phyloP scores from a whole-genome alignment of 2,797 vertebrate genomes.

The Mus spretus region DNA sequence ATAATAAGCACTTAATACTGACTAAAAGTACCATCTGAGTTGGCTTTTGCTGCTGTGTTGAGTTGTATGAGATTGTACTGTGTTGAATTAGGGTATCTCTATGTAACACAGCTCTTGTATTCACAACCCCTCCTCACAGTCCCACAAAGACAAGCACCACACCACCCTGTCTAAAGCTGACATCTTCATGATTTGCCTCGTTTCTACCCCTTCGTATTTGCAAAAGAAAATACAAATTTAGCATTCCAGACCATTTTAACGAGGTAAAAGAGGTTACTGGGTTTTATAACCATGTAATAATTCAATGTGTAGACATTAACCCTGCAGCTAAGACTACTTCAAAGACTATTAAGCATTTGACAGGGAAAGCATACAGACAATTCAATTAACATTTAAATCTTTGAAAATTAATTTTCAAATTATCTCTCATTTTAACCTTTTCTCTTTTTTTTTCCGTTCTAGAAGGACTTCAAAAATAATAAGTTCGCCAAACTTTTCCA shows the following conservation, averaged over 20 bases:
- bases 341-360: slow-evolving; percentile 59
- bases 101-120: not conserved
- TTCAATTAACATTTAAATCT: slow-evolving; percentile 73
- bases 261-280: slow-evolving; percentile 3
- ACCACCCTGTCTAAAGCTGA: not conserved
- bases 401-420: slow-evolving; percentile 68
- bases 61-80: not conserved
- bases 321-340: slow-evolving; percentile 61
- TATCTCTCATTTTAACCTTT: slow-evolving; percentile 66
- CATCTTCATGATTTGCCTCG: slow-evolving; percentile 1
- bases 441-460: slow-evolving; percentile 62
- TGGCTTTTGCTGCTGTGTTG: not conserved
- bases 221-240: slow-evolving; percentile 60
- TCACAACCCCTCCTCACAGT: not conserved
- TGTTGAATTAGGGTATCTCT: not conserved
- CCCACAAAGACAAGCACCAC: not conserved
- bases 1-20: not conserved
- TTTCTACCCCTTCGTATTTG: slow-evolving; percentile 5
- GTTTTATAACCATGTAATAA: not conserved
- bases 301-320: not conserved
- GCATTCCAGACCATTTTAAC: not conserved
- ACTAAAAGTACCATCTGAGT: not conserved
- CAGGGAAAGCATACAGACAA: slow-evolving; percentile 52
- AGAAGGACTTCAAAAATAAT: slow-evolving; percentile 73
- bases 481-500: slow-evolving; percentile 71